Percentiles rank a stretch among this genome's conserved stretches.
These are phyloP conservation scores for Bucco capensis DNA, from an alignment of 2,113 vertebrate species.

Conservation along the genomic window DNA sequence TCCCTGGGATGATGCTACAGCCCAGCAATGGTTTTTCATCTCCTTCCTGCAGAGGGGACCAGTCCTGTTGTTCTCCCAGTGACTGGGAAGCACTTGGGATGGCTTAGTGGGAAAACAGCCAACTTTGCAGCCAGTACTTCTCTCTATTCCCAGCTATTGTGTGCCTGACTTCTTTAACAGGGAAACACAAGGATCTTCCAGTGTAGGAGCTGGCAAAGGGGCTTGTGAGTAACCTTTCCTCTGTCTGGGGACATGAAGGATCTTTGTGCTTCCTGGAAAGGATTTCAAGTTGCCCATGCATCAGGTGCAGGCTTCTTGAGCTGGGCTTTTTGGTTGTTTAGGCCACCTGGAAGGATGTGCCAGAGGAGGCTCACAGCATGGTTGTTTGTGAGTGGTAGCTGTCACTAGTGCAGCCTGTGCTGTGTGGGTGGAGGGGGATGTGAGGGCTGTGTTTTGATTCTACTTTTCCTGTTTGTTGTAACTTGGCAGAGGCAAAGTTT, in stretches of 20 bases:
- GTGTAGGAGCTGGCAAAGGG: background rate
- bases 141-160: background rate
- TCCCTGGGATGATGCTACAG: background rate
- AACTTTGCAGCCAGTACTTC: background rate
- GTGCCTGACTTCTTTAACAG: background rate
- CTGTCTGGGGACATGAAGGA: background rate
- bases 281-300: background rate
- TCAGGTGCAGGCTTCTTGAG: background rate
- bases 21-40: background rate
- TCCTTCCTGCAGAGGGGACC: background rate
- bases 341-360: constrained; percentile 45
- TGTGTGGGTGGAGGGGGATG: background rate
- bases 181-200: background rate
- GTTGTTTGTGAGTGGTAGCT: background rate
- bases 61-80: background rate
- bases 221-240: background rate
- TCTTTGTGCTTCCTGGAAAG: background rate
- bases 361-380: background rate
- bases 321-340: background rate
- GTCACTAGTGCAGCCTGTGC: background rate
- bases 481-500: constrained; percentile 17
- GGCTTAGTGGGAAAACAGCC: background rate
- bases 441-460: constrained; percentile 25
- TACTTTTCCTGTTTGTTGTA: constrained; percentile 51
- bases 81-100: background rate